A percentile compares a stretch with the other conserved stretches of the same genome.
Evolutionary conservation across 2,113 vertebrate genomes (phyloP).

Genomic region (Callipepla squamata): DNA sequence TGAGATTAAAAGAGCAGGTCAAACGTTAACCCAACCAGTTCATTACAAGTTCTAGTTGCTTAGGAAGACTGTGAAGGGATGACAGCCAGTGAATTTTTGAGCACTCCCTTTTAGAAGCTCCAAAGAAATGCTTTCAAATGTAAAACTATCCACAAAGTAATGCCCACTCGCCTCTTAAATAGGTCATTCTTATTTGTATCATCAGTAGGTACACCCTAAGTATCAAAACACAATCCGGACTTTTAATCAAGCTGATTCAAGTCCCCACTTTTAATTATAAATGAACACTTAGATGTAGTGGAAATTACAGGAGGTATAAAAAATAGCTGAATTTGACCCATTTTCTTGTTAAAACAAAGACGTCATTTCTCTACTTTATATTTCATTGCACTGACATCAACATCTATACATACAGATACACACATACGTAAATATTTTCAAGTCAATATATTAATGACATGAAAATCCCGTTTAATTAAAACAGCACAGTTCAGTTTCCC

Average conservation of each 20-base stretch:
- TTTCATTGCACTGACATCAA: not conserved
- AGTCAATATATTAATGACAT: conserved; percentile 15
- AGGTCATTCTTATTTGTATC: not conserved
- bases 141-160: no score
- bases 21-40: no score
- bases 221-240: conserved; percentile 11
- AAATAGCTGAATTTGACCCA: not conserved
- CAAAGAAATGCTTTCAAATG: no score
- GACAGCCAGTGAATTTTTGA: no score
- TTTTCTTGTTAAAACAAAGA: not conserved
- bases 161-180: no score
- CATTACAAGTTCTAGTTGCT: no score
- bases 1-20: no score
- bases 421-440: not conserved
- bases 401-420: not conserved
- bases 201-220: not conserved
- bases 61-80: no score
- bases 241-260: not conserved
- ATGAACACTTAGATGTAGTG: not conserved
- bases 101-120: no score
- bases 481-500: not conserved
- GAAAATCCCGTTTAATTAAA: conserved; percentile 25
- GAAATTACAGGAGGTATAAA: not conserved
- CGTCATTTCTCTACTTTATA: not conserved
- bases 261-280: not conserved